Percentiles rank a stretch among this genome's conserved stretches.
phyloP scores from a whole-genome alignment of 64 coral and sea anemone species.

The Astreopora myriophthalma region DNA sequence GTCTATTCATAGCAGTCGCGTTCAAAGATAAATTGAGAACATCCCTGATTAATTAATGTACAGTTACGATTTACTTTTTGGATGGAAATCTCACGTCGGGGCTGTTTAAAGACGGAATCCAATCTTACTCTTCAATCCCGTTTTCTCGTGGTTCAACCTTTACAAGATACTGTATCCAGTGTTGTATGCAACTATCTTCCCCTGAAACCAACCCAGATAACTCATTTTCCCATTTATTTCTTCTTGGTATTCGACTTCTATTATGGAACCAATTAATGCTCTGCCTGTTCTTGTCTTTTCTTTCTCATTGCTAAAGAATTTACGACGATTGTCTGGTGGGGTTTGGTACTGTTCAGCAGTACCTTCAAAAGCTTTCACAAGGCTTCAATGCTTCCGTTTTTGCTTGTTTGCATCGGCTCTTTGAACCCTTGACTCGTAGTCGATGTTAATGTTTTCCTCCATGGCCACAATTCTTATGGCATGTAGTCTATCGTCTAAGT shows the following conservation, averaged over 20 bases:
- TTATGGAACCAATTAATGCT: constrained; percentile 3
- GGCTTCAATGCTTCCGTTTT: constrained; percentile 13
- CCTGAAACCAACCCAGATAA: constrained; percentile 40
- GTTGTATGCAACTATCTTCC: constrained; percentile 38
- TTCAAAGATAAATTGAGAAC: no score
- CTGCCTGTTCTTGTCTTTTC: constrained; percentile 29
- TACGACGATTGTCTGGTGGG: constrained; percentile 53
- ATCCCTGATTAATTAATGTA: neutral
- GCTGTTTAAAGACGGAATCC: constrained; percentile 27
- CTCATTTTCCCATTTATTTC: constrained; percentile 13
- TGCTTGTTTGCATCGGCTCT: neutral
- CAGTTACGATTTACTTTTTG: neutral
- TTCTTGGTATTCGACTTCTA: constrained; percentile 60
- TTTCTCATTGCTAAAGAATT: neutral
- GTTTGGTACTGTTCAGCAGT: neutral
- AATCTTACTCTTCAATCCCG: constrained; percentile 17
- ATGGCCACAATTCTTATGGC: constrained; percentile 23
- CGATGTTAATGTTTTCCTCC: constrained; percentile 15
- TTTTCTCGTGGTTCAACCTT: constrained; percentile 27
- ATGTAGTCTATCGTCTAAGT: constrained; percentile 31
- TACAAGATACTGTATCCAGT: constrained; percentile 52
- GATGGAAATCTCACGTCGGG: constrained; percentile 9
- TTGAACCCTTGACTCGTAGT: neutral
- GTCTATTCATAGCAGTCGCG: no score
- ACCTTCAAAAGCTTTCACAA: neutral